Conservation (phyloP, 2,797 vertebrate genomes). For the Premnoplex brunnescens region DNA sequence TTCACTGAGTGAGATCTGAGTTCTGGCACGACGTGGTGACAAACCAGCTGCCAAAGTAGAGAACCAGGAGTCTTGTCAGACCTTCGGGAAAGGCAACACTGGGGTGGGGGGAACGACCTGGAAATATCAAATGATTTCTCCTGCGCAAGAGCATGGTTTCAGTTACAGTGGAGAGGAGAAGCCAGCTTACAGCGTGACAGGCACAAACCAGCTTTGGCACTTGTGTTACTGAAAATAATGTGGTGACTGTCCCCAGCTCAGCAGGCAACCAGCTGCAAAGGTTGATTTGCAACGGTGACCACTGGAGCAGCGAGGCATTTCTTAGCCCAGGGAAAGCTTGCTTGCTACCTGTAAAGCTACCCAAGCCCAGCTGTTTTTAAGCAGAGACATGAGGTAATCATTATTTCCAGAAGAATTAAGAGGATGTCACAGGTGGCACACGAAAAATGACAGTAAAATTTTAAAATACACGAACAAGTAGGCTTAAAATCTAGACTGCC, state of each 20-base stretch:
- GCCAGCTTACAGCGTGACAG: not conserved
- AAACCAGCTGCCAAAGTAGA: not conserved
- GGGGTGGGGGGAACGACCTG: not conserved
- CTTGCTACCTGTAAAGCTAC: not conserved
- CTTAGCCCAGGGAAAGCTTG: not conserved
- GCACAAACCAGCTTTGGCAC: slow-evolving; percentile 5
- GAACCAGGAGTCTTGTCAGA: not conserved
- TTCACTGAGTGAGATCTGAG: not conserved
- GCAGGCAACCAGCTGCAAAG: not conserved
- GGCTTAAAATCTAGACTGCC: not conserved
- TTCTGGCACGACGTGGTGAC: not conserved
- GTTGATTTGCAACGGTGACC: not conserved
- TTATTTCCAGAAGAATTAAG: slow-evolving; percentile 3
- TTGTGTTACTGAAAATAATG: not conserved
- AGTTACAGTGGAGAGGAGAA: not conserved
- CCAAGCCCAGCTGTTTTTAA: not conserved
- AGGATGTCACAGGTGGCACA: not conserved
- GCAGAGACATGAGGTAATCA: slow-evolving; percentile 15
- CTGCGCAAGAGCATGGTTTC: not conserved
- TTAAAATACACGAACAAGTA: not conserved
- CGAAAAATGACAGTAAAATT: not conserved
- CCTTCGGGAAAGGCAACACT: not conserved
- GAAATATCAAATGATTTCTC: not conserved
- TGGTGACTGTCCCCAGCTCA: not conserved
- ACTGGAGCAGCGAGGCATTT: not conserved